phyloP scores from a whole-genome alignment of 2,113 vertebrate genomes.

The Epinephelus cyanopodus region DNA sequence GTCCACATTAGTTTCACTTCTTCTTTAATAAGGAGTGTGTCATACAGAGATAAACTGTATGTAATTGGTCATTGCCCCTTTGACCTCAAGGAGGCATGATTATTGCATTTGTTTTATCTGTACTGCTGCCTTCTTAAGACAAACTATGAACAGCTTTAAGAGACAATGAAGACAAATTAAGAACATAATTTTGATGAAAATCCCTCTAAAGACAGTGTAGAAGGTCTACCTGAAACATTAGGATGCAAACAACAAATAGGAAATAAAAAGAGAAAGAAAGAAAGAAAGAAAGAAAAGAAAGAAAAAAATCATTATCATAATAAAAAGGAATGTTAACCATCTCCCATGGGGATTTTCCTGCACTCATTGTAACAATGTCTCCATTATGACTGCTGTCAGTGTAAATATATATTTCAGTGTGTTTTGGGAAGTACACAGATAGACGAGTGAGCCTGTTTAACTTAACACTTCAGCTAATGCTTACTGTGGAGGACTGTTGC shows the following conservation, averaged over 20 bases:
- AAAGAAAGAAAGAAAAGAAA: too few species aligned
- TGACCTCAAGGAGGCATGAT: too few species aligned
- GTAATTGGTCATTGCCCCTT: background rate
- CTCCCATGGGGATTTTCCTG: background rate
- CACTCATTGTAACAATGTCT: conserved; percentile 19
- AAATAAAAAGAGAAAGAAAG: conserved; percentile 34
- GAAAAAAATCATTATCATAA: background rate
- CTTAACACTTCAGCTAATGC: background rate
- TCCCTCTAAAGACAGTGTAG: background rate
- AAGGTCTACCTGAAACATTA: conserved; percentile 9
- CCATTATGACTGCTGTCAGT: conserved; percentile 8
- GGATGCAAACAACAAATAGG: conserved; percentile 45
- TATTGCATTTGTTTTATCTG: conserved; percentile 1
- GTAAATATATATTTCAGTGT: background rate
- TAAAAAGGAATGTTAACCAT: conserved; percentile 32
- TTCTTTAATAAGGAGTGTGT: too few species aligned
- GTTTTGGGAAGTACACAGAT: background rate
- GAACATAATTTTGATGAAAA: background rate
- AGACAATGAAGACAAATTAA: background rate
- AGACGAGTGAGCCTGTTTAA: conserved; percentile 6
- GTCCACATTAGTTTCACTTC: background rate
- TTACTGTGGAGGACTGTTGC: conserved; percentile 17
- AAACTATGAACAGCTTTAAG: background rate
- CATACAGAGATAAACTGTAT: background rate
- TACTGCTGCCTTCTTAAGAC: background rate